A percentile compares a stretch with the other conserved stretches of the same genome.
Evolutionary conservation across 2,888 invertebrate genomes (phyloP).

Genomic region (Drosophila mulleri): DNA sequence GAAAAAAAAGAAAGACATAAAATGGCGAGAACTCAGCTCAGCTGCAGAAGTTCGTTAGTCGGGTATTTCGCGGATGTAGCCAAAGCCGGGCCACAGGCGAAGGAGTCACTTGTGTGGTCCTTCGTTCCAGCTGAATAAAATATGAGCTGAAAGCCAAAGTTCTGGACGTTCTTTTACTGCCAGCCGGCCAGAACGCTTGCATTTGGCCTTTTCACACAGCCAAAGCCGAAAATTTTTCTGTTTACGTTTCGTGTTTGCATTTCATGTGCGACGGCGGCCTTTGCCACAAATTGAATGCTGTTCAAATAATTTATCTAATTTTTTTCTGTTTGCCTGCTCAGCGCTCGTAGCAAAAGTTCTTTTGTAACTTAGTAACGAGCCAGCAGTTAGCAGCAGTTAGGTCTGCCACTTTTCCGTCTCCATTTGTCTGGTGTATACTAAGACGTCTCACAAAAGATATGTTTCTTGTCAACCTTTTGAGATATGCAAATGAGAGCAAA

Average conservation of each 20-base stretch:
- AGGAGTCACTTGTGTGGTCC: conserved; percentile 51
- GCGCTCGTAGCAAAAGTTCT: conserved; percentile 15
- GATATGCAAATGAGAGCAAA: conserved; percentile 10
- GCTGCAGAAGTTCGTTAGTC: conserved; percentile 62
- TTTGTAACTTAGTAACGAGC: conserved; percentile 24
- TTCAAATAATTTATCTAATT: conserved; percentile 69
- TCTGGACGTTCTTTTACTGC: conserved; percentile 58
- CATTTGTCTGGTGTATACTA: conserved; percentile 3
- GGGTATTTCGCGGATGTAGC: conserved; percentile 29
- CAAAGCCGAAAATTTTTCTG: conserved; percentile 39
- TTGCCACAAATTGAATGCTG: conserved; percentile 68
- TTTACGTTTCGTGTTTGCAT: conserved; percentile 64
- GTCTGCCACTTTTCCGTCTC: neutral
- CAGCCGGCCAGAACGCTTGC: conserved; percentile 30
- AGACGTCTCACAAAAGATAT: conserved; percentile 27
- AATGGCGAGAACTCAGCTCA: conserved; percentile 62
- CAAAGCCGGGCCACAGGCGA: conserved; percentile 17
- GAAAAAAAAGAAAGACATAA: conserved; percentile 8
- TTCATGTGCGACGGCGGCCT: conserved; percentile 46
- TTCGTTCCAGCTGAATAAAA: conserved; percentile 61
- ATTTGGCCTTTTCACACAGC: conserved; percentile 30
- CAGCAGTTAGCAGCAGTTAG: conserved; percentile 36
- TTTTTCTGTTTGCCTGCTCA: conserved; percentile 24
- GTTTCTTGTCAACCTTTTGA: conserved; percentile 23
- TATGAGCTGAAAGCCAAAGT: conserved; percentile 59